phyloP scores from a whole-genome alignment of 2,113 vertebrate species.

The Corythornis cristatus region DNA sequence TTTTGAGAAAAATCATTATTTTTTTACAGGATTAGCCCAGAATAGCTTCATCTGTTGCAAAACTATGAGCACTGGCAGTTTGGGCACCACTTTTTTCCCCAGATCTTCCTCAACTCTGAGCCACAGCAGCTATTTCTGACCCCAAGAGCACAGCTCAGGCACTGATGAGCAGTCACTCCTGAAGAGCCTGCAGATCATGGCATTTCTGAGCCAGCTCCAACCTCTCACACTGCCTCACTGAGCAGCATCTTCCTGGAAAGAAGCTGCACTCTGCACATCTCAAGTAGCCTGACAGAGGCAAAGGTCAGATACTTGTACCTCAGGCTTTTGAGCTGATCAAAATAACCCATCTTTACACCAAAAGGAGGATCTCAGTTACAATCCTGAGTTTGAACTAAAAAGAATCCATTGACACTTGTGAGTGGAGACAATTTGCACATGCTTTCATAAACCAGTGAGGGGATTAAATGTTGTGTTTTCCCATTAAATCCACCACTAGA shows the following conservation, averaged over 20 bases:
- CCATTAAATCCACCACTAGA: not conserved
- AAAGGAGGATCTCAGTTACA: not conserved
- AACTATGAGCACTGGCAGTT: not conserved
- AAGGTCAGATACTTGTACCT: not conserved
- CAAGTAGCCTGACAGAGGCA: not conserved
- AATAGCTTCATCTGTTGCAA: not conserved
- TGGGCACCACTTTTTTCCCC: too few species aligned
- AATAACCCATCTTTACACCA: not conserved
- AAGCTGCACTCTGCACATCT: not conserved
- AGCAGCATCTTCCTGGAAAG: not conserved
- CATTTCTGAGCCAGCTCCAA: not conserved
- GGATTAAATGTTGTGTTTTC: not conserved
- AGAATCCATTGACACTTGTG: not conserved
- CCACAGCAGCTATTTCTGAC: too few species aligned
- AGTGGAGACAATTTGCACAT: rapidly evolving
- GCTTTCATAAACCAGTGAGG: not conserved
- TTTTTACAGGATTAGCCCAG: not conserved
- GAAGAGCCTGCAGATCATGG: not conserved
- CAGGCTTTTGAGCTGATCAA: not conserved
- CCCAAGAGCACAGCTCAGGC: too few species aligned
- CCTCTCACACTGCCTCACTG: not conserved
- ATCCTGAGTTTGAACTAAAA: not conserved
- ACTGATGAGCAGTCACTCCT: rapidly evolving
- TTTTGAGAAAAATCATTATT: not conserved
- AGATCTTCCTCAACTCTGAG: too few species aligned